Evolutionary conservation across 2,113 vertebrate genomes (phyloP), one percentile per base, ranked within the genome.

Genomic region (Neodontobutis hainanensis): DNA sequence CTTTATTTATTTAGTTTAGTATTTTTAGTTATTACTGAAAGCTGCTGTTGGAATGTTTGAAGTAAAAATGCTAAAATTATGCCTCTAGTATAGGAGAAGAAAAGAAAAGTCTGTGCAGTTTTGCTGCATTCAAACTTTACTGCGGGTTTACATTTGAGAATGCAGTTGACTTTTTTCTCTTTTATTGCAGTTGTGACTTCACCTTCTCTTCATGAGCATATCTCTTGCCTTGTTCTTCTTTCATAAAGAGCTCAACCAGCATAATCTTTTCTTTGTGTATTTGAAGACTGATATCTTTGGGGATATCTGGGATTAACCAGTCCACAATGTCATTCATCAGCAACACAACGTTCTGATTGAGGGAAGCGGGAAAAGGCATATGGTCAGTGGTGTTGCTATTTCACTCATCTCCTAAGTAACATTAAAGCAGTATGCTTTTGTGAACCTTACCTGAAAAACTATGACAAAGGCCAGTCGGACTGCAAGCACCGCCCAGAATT

Each of bases 241-340:
- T 90, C 95, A 99, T 95, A 84, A 98, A 98, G 38, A 98, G 92
- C 67, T 99, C 97, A 11, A 99, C 95, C 95, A 98, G 91, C 14
- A 99, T 90, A 60, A 94, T 95, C 86, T 98, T 99, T 86, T 99
- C 96, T 77, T 97, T 95, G 85, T 95, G 95, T 70, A 99, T 95
- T 91, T 97, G 97, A 73, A 95, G 86, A 74, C 95, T 98, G 92
- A 99, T 99, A 90, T 99, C 96, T 86, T 99, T 98, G 65, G 97
- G 97, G 92, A 99, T 99, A 93, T 99, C 97, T 6, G 97, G 97
- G 83, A 99, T 99, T 72, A 98, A 92, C 97, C 97, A 99, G 94
- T 99, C 97, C 75, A 99, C 95, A 36, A 99, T 91, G 80, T 99
- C 97, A 47, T 94, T 99, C 97, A 99, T 99, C 91, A 99, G 93